Evolutionary conservation across 1,140 invertebrate species (phyloP).

Genomic region (Drosophila malerkotliana): DNA sequence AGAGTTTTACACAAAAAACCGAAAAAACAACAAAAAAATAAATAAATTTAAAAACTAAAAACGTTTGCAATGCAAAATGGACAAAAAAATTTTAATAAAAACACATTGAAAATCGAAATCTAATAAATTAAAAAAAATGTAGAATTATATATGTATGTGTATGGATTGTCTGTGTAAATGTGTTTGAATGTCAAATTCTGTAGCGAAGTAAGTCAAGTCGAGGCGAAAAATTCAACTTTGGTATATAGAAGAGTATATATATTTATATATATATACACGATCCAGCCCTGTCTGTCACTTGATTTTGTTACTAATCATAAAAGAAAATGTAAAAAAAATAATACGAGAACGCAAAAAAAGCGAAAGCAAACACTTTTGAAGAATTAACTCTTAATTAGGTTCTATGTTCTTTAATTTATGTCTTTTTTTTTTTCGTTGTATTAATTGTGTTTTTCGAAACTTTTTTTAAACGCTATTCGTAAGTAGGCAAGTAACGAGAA

Average conservation of each 20-base stretch:
- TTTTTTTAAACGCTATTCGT: slow-evolving; percentile 41
- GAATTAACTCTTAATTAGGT: slow-evolving; percentile 32
- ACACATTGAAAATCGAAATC: slow-evolving; percentile 37
- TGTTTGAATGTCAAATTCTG: slow-evolving; percentile 65
- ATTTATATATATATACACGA: slow-evolving; percentile 9
- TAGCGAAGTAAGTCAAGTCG: slow-evolving; percentile 35
- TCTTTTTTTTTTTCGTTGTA: slow-evolving; percentile 24
- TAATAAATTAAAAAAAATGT: slow-evolving; percentile 34
- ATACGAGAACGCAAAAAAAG: slow-evolving; percentile 21
- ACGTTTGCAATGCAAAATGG: slow-evolving; percentile 35
- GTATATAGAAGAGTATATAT: slow-evolving; percentile 21
- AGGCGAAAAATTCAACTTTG: slow-evolving; percentile 29
- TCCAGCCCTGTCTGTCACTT: slow-evolving; percentile 39
- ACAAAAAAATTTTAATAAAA: slow-evolving; percentile 12
- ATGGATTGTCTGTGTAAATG: slow-evolving; percentile 71
- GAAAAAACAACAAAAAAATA: slow-evolving; percentile 10
- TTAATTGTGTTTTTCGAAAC: slow-evolving; percentile 21
- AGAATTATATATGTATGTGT: slow-evolving; percentile 47
- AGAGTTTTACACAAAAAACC: slow-evolving; percentile 23
- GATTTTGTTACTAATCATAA: slow-evolving; percentile 40
- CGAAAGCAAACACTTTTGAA: slow-evolving; percentile 18
- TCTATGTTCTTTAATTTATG: slow-evolving; percentile 32
- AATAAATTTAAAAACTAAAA: slow-evolving; percentile 3
- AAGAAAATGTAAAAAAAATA: slow-evolving; percentile 40
- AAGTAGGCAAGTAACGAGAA: slow-evolving; percentile 63